Evolutionary conservation across 2,113 vertebrate species (phyloP).

Genomic region (Coryphaenoides rupestris): DNA sequence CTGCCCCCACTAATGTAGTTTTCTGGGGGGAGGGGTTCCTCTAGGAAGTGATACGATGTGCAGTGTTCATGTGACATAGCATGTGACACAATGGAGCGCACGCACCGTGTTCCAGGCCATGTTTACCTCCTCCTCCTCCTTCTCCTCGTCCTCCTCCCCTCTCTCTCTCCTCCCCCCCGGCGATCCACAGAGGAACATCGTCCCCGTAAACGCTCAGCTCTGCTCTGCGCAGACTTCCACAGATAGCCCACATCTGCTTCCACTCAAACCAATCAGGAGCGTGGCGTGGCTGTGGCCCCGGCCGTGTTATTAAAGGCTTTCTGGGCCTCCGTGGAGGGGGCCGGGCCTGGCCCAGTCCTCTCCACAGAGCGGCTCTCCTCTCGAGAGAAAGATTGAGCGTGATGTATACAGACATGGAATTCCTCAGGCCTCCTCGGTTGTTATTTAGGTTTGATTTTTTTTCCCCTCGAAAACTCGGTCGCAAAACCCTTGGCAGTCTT

Average conservation of each 20-base stretch:
- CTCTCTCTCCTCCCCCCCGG: slow-evolving; percentile 47
- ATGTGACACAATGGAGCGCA: too few relatives aligned
- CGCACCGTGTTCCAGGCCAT: too few relatives aligned
- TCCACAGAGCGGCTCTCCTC: too few relatives aligned
- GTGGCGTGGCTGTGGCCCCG: slow-evolving; percentile 59
- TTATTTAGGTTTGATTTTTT: too few relatives aligned
- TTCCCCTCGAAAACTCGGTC: too few relatives aligned
- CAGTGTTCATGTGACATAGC: too few relatives aligned
- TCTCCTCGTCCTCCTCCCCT: slow-evolving; percentile 24
- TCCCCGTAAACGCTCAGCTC: slow-evolving; percentile 57
- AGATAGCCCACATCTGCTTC: slow-evolving; percentile 77
- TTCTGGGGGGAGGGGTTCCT: too few relatives aligned
- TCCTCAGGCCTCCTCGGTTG: slow-evolving; percentile 58
- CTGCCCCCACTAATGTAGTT: too few relatives aligned
- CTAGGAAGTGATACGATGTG: too few relatives aligned
- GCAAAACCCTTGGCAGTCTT: too few relatives aligned
- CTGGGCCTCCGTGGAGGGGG: slow-evolving; percentile 61
- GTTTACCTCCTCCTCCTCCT: too few relatives aligned
- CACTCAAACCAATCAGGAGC: slow-evolving; percentile 74
- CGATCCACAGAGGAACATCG: slow-evolving; percentile 47
- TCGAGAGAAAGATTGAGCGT: slow-evolving; percentile 59
- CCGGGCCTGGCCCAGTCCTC: slow-evolving; percentile 39
- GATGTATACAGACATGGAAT: slow-evolving; percentile 67
- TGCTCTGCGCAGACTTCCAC: slow-evolving; percentile 40
- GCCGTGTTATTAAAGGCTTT: slow-evolving; percentile 74